Evolutionary conservation across 1,140 invertebrate species (phyloP).

Genomic region (Nasonia vitripennis): DNA sequence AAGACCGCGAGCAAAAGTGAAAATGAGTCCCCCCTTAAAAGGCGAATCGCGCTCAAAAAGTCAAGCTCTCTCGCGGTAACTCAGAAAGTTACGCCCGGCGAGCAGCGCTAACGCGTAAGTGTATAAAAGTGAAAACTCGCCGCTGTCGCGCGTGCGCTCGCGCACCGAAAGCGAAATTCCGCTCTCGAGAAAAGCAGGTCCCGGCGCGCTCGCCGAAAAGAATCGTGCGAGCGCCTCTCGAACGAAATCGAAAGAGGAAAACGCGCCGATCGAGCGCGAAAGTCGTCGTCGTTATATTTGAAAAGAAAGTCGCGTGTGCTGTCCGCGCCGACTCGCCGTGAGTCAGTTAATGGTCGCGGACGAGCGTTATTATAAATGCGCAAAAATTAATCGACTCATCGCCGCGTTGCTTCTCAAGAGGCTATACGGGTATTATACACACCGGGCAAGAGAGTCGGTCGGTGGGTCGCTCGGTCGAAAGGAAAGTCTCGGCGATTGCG

Average conservation of each 20-base stretch:
- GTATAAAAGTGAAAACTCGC: background rate
- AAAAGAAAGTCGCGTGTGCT: background rate
- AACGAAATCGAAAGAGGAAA: background rate
- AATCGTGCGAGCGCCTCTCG: background rate
- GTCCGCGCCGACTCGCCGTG: background rate
- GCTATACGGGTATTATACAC: too few species aligned
- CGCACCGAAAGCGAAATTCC: background rate
- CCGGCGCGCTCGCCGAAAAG: background rate
- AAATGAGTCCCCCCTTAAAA: background rate
- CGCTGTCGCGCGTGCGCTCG: too few species aligned
- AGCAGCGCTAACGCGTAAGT: background rate
- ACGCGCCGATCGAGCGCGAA: background rate
- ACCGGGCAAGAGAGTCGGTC: background rate
- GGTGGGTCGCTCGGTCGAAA: conserved; percentile 4
- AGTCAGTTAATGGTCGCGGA: background rate
- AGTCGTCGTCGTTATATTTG: background rate
- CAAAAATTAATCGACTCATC: conserved; percentile 11
- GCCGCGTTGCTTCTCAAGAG: background rate
- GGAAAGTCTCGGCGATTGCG: background rate
- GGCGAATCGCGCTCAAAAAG: background rate
- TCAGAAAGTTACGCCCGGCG: background rate
- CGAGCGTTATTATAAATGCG: background rate
- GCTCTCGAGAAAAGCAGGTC: background rate
- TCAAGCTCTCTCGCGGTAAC: background rate
- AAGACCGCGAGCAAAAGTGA: background rate